phyloP scores from a whole-genome alignment of 2,797 vertebrate species.

The Cynodonichthys magdalenae region DNA sequence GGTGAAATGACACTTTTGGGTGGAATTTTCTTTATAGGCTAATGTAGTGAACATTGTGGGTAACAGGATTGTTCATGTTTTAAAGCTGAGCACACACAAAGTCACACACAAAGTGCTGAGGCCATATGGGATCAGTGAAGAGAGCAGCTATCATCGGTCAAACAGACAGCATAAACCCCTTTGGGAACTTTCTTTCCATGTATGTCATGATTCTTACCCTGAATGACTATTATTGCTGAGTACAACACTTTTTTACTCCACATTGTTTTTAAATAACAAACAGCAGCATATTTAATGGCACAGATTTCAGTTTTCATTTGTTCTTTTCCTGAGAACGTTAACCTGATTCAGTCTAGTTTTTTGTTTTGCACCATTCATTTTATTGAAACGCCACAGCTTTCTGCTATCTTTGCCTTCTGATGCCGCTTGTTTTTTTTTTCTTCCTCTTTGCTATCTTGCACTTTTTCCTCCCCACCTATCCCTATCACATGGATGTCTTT shows the following conservation, averaged over 20 bases:
- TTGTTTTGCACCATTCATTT: not conserved
- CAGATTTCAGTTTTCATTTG: not conserved
- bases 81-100: slow-evolving; percentile 61
- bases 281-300: slow-evolving; percentile 6
- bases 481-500: slow-evolving; percentile 53
- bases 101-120: slow-evolving; percentile 59
- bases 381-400: slow-evolving; percentile 3
- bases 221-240: slow-evolving; percentile 56
- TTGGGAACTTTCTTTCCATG: slow-evolving; percentile 51
- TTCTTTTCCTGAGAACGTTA: not conserved
- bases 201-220: slow-evolving; percentile 30
- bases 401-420: slow-evolving; percentile 30
- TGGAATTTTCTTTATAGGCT: not conserved
- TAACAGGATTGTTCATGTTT: slow-evolving; percentile 42
- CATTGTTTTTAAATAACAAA: slow-evolving; percentile 12
- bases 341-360: slow-evolving; percentile 3
- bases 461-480: slow-evolving; percentile 31
- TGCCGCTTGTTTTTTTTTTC: slow-evolving; percentile 1
- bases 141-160: slow-evolving; percentile 70
- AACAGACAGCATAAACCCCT: slow-evolving; percentile 57
- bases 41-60: slow-evolving; percentile 20
- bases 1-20: not conserved
- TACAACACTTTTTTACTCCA: slow-evolving; percentile 21
- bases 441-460: slow-evolving; percentile 21
- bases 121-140: slow-evolving; percentile 63